Percentiles rank a stretch among this genome's conserved stretches.
Evolutionary conservation across 2,797 vertebrate genomes (phyloP).

Genomic region (Pitangus sulphuratus): DNA sequence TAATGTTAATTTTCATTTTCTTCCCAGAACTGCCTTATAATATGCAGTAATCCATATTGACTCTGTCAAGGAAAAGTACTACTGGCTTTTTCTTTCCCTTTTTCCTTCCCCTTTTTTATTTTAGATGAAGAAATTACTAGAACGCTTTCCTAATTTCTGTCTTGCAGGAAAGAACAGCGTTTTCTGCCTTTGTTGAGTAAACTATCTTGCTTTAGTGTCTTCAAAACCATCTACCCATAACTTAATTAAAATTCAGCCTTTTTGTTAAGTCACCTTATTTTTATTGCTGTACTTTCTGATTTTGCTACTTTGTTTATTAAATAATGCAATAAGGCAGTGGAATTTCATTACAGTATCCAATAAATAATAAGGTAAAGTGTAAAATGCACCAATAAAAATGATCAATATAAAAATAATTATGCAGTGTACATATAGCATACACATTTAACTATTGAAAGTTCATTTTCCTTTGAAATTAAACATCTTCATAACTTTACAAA

Average conservation of each 20-base stretch:
- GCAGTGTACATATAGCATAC: not conserved
- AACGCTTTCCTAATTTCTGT: not conserved
- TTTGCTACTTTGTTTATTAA: slow-evolving; percentile 60
- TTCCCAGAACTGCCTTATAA: not conserved
- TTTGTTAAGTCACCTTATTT: slow-evolving; percentile 68
- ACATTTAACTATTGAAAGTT: slow-evolving; percentile 15
- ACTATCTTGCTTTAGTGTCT: not conserved
- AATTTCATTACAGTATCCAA: slow-evolving; percentile 56
- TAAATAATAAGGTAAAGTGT: slow-evolving; percentile 65
- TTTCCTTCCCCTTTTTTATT: not conserved
- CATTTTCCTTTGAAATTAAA: not conserved
- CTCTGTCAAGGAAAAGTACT: not conserved
- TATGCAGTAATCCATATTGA: not conserved
- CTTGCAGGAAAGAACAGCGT: not conserved
- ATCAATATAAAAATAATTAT: slow-evolving; percentile 67
- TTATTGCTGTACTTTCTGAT: slow-evolving; percentile 58
- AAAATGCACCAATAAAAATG: slow-evolving; percentile 65
- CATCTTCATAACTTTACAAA: not conserved
- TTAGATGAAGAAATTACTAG: not conserved
- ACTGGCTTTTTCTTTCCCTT: not conserved
- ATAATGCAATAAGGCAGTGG: slow-evolving; percentile 63
- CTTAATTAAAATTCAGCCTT: slow-evolving; percentile 64
- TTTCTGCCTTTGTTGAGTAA: not conserved
- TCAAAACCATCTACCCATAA: slow-evolving; percentile 31
- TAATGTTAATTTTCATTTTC: slow-evolving; percentile 27